Conservation (phyloP, 1,140 invertebrate species). For the Metopolophium dirhodum region DNA sequence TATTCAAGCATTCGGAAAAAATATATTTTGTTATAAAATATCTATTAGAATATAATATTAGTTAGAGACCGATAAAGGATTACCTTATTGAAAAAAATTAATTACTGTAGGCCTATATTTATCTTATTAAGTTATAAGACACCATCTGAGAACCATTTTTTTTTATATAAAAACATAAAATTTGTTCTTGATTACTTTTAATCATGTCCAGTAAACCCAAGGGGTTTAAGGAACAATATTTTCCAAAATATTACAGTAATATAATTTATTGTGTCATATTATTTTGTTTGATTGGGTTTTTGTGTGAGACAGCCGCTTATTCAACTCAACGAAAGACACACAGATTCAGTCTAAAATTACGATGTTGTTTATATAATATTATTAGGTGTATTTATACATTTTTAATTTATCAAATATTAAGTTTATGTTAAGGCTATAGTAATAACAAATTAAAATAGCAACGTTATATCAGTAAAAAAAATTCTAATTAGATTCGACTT, state of each 20-base stretch:
- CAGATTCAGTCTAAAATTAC: neutral
- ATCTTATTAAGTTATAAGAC: neutral
- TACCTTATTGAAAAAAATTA: neutral
- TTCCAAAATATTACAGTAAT: neutral
- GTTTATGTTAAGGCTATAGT: no score
- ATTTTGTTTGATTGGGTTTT: neutral
- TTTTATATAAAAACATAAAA: neutral
- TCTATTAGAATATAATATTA: no score
- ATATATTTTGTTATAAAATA: no score
- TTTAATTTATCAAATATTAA: no score
- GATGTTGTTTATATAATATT: neutral
- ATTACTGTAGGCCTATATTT: neutral
- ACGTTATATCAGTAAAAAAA: no score
- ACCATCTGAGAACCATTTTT: neutral
- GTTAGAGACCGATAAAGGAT: no score
- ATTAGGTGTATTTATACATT: neutral
- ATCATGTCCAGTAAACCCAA: neutral
- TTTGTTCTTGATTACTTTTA: slow-evolving; percentile 8
- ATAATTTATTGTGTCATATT: neutral
- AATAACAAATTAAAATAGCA: no score
- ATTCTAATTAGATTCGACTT: no score
- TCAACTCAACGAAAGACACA: neutral
- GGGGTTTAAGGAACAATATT: slow-evolving; percentile 31
- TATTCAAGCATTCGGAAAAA: no score
- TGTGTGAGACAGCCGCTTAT: neutral